Percentiles rank a stretch among this genome's conserved stretches.
Evolutionary conservation across 2,888 invertebrate genomes (phyloP).

Genomic region (Meloe dianella): DNA sequence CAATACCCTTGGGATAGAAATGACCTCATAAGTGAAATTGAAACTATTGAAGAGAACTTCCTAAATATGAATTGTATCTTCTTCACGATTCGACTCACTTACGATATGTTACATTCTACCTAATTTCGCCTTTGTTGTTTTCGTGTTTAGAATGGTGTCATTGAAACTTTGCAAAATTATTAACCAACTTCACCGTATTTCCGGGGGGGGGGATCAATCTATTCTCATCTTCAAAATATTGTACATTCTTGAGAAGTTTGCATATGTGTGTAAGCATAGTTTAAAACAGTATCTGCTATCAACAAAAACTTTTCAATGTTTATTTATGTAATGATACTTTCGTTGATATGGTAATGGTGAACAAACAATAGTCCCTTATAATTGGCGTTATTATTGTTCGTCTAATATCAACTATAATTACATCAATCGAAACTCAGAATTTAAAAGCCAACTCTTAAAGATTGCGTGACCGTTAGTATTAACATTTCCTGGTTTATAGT

Average conservation of each 20-base stretch:
- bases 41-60: conserved; percentile 31
- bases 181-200: conserved; percentile 35
- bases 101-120: neutral
- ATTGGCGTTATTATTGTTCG: neutral
- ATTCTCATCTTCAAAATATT: conserved; percentile 12
- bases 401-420: neutral
- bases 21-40: conserved; percentile 37
- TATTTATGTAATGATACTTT: neutral
- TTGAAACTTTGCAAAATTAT: conserved; percentile 41
- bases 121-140: conserved; percentile 24
- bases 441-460: neutral
- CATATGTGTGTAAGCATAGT: neutral
- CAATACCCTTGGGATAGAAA: conserved; percentile 38
- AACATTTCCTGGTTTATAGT: conserved; percentile 3
- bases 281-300: too few species aligned
- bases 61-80: conserved; percentile 26
- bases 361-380: neutral
- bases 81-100: too few species aligned
- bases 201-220: too few species aligned
- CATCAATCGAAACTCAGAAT: neutral
- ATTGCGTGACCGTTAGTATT: neutral
- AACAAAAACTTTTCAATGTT: too few species aligned
- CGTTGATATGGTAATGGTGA: neutral
- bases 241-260: neutral
- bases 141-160: conserved; percentile 36